Evolutionary conservation across 2,797 vertebrate genomes (phyloP).

Genomic region (Sebastes cheni): DNA sequence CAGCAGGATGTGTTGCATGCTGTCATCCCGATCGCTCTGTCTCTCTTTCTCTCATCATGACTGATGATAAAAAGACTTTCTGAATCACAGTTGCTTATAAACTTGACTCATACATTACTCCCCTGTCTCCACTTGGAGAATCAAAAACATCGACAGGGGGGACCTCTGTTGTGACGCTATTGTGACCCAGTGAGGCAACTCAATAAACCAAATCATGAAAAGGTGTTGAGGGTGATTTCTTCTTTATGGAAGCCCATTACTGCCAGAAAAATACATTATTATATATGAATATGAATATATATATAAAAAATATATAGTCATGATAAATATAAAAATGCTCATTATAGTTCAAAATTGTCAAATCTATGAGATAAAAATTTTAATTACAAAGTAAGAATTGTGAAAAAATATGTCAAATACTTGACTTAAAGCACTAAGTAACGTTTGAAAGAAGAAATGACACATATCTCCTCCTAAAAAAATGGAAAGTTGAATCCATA

Average conservation of each 20-base stretch:
- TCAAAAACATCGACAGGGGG: slow-evolving; percentile 20
- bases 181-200: not conserved
- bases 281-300: too few relatives aligned
- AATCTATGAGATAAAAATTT: not conserved
- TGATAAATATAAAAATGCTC: not conserved
- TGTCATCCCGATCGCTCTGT: slow-evolving; percentile 18
- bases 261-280: not conserved
- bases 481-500: not conserved
- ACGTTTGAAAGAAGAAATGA: not conserved
- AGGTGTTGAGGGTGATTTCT: not conserved
- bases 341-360: not conserved
- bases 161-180: not conserved
- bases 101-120: slow-evolving; percentile 35
- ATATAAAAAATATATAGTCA: not conserved
- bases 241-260: not conserved
- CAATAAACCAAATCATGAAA: slow-evolving; percentile 7
- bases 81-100: slow-evolving; percentile 40
- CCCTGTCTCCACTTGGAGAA: not conserved
- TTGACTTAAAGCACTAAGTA: not conserved
- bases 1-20: slow-evolving; percentile 33
- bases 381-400: not conserved
- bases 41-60: not conserved
- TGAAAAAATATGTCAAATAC: not conserved
- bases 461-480: too few relatives aligned
- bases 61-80: slow-evolving; percentile 8